Conservation (phyloP, 2,113 vertebrate species). For the Pangasianodon hypophthalmus region DNA sequence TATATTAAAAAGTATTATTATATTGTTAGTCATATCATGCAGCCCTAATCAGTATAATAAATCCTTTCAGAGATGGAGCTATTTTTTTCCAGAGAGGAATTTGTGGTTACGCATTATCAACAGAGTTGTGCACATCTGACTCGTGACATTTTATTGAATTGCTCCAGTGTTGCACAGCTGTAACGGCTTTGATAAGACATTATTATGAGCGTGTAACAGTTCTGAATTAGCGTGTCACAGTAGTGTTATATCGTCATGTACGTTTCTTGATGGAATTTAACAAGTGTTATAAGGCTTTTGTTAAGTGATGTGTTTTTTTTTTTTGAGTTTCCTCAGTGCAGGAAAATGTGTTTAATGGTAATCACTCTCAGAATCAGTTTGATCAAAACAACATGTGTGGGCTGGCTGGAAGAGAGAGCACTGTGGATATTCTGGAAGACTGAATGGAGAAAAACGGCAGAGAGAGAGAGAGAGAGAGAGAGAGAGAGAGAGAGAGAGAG, state of each 20-base stretch:
- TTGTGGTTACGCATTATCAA: too few species aligned
- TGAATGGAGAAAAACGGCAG: too few species aligned
- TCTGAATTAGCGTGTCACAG: not conserved
- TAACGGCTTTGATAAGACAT: not conserved
- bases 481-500: too few species aligned
- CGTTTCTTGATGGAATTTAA: not conserved
- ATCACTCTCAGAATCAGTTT: not conserved
- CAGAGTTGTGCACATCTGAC: too few species aligned
- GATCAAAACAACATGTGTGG: not conserved
- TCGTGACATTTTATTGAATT: not conserved
- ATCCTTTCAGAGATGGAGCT: too few species aligned
- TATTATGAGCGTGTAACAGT: not conserved
- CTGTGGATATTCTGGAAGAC: not conserved
- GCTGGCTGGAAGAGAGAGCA: not conserved
- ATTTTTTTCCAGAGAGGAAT: too few species aligned
- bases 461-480: constrained; percentile 36
- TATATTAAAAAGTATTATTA: too few species aligned
- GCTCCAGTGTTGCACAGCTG: not conserved
- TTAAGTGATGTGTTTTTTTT: not conserved
- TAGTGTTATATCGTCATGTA: not conserved
- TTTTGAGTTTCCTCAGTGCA: not conserved
- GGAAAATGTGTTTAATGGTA: not conserved
- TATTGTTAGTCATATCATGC: too few species aligned
- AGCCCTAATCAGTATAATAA: too few species aligned
- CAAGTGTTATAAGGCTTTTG: not conserved